Conservation (phyloP, 2,797 vertebrate species). For the Myripristis murdjan region DNA sequence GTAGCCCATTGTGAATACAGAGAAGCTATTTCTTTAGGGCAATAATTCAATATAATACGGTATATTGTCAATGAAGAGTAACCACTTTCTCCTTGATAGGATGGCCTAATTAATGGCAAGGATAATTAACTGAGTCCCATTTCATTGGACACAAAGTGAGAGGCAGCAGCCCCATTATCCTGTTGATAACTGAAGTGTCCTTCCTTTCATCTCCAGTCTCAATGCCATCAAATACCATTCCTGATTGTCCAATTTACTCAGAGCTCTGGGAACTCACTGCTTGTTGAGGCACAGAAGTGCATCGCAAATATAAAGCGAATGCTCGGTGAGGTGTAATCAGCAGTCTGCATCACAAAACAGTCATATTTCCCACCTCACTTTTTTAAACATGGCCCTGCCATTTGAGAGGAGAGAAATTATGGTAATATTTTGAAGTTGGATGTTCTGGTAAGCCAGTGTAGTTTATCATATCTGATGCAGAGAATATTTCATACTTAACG, state of each 20-base stretch:
- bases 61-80: constrained; percentile 62
- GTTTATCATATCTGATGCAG: constrained; percentile 40
- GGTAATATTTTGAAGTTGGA: background rate
- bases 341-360: constrained; percentile 22
- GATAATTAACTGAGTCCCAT: constrained; percentile 80
- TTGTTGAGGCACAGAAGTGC: constrained; percentile 62
- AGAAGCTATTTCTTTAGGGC: constrained; percentile 36
- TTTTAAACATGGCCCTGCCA: constrained; percentile 16
- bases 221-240: constrained; percentile 83
- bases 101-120: constrained; percentile 80
- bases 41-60: constrained; percentile 53
- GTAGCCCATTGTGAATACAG: constrained; percentile 35
- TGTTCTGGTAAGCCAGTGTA: constrained; percentile 18
- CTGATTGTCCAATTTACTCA: constrained; percentile 84
- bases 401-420: no score
- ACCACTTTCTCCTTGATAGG: constrained; percentile 76
- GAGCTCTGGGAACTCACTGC: constrained; percentile 71
- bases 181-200: constrained; percentile 81
- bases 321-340: constrained; percentile 55
- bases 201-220: constrained; percentile 82
- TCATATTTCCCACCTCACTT: constrained; percentile 35
- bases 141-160: constrained; percentile 79
- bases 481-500: constrained; percentile 37
- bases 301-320: constrained; percentile 61
- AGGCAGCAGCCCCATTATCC: constrained; percentile 79